These are phyloP conservation scores for Hippocampus barbouri DNA, from an alignment of 2,113 vertebrate species.

Conservation along the genomic window DNA sequence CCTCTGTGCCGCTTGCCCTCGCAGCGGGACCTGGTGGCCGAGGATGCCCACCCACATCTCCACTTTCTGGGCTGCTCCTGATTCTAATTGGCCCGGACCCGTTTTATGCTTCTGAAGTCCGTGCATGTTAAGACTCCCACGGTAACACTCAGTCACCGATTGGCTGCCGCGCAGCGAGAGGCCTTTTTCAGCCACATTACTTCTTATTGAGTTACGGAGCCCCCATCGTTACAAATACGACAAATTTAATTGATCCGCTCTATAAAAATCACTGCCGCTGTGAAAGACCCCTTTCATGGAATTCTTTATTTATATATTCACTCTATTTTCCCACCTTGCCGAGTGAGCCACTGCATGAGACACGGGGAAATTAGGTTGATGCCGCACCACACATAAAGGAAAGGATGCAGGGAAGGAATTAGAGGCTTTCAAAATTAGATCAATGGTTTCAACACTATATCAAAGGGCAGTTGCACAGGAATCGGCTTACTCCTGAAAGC, in stretches of 20 bases:
- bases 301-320: conserved; percentile 73
- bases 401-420: conserved; percentile 65
- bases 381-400: conserved; percentile 63
- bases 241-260: conserved; percentile 94
- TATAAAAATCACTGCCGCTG: conserved; percentile 76
- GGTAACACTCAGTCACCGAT: conserved; percentile 77
- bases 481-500: conserved; percentile 53
- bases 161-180: conserved; percentile 81
- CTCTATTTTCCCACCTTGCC: conserved; percentile 61
- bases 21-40: conserved; percentile 34
- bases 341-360: conserved; percentile 66
- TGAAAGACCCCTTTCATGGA: conserved; percentile 60
- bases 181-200: conserved; percentile 89
- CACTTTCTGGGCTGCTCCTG: conserved; percentile 42
- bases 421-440: conserved; percentile 78
- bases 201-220: conserved; percentile 92
- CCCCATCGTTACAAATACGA: conserved; percentile 91
- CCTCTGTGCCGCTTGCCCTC: conserved; percentile 22
- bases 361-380: conserved; percentile 75
- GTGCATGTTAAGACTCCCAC: conserved; percentile 72
- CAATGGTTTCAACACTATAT: conserved; percentile 75
- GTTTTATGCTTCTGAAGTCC: conserved; percentile 59
- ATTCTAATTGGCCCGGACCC: conserved; percentile 68
- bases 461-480: conserved; percentile 65
- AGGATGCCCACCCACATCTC: conserved; percentile 47